Evolutionary conservation across 2,113 vertebrate species (phyloP).

Genomic region (Elaphurus davidianus): DNA sequence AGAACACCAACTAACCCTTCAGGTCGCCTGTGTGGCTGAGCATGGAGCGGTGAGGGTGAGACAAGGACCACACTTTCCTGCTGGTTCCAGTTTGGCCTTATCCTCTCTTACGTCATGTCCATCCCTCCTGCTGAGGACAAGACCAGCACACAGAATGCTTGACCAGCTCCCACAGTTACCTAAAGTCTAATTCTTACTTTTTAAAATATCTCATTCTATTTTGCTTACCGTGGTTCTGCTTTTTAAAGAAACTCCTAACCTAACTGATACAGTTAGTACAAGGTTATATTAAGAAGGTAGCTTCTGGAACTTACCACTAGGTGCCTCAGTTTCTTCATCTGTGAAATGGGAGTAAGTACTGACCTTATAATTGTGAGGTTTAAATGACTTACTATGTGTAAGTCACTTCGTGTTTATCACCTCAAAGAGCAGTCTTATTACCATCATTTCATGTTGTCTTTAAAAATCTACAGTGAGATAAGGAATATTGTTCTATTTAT

Average conservation of each 20-base stretch:
- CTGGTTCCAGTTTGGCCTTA: neutral
- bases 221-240: neutral
- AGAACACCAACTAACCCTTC: neutral
- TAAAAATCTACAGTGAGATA: neutral
- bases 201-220: neutral
- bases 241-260: neutral
- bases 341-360: neutral
- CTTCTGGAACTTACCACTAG: neutral
- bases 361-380: neutral
- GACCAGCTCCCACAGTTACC: neutral
- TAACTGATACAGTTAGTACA: neutral
- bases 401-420: neutral
- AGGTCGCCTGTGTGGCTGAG: neutral
- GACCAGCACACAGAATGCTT: neutral
- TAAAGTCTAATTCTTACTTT: neutral
- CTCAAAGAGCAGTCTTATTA: too few species aligned
- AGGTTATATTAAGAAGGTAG: neutral
- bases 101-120: neutral
- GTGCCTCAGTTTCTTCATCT: neutral
- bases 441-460: neutral
- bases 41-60: rapidly evolving
- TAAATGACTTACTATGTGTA: neutral
- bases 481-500: too few species aligned
- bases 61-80: rapidly evolving
- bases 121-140: neutral